Conservation (phyloP, 2,888 invertebrate species). For the Spisula subtruncata region DNA sequence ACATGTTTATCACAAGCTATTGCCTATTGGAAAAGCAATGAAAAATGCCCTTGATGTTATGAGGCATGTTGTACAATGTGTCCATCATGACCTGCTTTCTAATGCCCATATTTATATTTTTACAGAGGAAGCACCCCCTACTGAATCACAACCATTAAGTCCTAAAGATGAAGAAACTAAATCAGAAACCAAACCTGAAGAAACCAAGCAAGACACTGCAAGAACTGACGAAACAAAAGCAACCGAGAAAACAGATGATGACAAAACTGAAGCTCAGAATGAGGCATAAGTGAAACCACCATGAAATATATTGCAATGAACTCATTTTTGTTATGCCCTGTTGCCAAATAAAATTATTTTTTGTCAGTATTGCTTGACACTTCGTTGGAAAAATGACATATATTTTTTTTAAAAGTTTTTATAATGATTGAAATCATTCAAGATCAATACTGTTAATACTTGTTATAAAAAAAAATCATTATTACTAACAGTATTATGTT, state of each 20-base stretch:
- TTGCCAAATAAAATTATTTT: background rate
- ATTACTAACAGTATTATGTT: too few relatives aligned
- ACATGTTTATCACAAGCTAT: too few relatives aligned
- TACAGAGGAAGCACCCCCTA: background rate
- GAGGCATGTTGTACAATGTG: too few relatives aligned
- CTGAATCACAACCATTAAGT: background rate
- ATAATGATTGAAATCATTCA: too few relatives aligned
- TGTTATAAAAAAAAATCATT: too few relatives aligned
- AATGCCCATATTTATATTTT: background rate
- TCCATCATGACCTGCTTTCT: background rate
- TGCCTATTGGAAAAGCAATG: too few relatives aligned
- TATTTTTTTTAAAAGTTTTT: too few relatives aligned
- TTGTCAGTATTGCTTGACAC: too few relatives aligned
- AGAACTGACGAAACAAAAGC: background rate
- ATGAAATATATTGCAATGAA: background rate
- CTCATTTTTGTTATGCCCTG: background rate
- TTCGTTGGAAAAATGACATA: too few relatives aligned
- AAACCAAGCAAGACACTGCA: too few relatives aligned
- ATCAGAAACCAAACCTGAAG: background rate
- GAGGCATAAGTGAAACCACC: background rate
- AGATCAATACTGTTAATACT: too few relatives aligned
- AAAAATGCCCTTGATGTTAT: too few relatives aligned
- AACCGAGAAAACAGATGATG: background rate
- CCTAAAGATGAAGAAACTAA: conserved; percentile 10
- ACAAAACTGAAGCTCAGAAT: background rate